A percentile compares a stretch with the other conserved stretches of the same genome.
Evolutionary conservation across 1,140 invertebrate species (phyloP).

Genomic region (Diploscapter pachys): DNA sequence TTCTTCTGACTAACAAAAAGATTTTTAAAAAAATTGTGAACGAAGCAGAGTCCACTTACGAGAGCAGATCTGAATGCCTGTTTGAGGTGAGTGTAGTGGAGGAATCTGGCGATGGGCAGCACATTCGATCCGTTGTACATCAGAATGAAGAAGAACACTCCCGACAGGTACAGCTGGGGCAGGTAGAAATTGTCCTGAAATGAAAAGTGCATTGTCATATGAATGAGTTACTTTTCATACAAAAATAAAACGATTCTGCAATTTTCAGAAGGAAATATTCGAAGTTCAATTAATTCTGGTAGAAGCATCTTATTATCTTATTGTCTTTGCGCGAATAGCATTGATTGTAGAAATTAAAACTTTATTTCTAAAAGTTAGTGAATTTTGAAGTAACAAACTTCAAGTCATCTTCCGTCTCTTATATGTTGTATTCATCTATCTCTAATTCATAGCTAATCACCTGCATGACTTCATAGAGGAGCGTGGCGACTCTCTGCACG

Average conservation of each 20-base stretch:
- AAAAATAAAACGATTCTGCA: no score
- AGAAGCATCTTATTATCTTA: no score
- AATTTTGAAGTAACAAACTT: no score
- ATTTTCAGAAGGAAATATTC: not conserved
- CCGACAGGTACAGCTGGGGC: conserved; percentile 87
- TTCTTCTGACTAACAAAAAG: not conserved
- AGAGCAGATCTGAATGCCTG: conserved; percentile 72
- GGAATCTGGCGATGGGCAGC: conserved; percentile 85
- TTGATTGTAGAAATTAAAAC: no score
- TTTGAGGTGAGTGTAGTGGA: conserved; percentile 89
- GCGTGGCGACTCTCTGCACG: conserved; percentile 84
- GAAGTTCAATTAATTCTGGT: not conserved
- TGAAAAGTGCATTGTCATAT: conserved; percentile 60
- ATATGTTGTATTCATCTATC: no score
- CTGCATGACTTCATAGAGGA: conserved; percentile 60
- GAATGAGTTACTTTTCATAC: no score
- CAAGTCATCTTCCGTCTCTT: no score
- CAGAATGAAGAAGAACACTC: conserved; percentile 96
- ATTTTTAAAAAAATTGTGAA: conserved; percentile 8
- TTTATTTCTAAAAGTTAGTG: no score
- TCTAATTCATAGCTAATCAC: not conserved
- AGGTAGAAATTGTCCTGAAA: conserved; percentile 93
- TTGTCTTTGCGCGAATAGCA: no score
- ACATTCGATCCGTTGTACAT: conserved; percentile 99
- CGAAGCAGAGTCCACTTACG: conserved; percentile 18